Conservation (phyloP, 2,113 vertebrate species). For the Microtus ochrogaster region DNA sequence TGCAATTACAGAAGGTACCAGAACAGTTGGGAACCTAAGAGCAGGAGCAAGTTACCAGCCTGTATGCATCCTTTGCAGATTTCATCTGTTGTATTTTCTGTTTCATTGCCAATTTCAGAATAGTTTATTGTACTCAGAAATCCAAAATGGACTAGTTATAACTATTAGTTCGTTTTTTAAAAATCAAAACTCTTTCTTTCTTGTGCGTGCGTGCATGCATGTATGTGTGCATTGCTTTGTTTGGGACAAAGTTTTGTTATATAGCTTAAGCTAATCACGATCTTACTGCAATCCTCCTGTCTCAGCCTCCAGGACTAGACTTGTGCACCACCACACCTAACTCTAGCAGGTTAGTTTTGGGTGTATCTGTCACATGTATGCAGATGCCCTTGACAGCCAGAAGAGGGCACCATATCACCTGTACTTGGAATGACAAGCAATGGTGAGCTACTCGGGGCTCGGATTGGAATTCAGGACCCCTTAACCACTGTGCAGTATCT, state of each 20-base stretch:
- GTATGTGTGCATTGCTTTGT: neutral
- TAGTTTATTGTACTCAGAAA: neutral
- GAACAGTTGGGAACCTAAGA: neutral
- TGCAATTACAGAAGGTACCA: neutral
- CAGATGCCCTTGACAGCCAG: neutral
- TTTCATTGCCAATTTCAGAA: neutral
- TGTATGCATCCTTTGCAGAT: neutral
- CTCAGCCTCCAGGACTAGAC: neutral
- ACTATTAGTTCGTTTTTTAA: neutral
- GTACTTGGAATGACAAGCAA: neutral
- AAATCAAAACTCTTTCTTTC: neutral
- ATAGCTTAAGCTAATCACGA: neutral
- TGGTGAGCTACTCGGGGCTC: neutral
- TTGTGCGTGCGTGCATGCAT: neutral
- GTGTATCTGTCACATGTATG: neutral
- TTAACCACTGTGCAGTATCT: neutral
- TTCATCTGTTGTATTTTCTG: neutral
- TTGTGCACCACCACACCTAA: neutral
- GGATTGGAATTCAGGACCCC: neutral
- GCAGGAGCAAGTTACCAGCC: neutral
- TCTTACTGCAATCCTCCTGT: neutral
- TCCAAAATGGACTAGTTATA: neutral
- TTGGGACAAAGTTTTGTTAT: neutral
- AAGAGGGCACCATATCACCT: neutral
- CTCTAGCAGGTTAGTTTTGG: neutral